Evolutionary conservation across 2,797 vertebrate species (phyloP), one percentile per base, ranked within the genome.

Genomic region (Amphiprion clarkii): DNA sequence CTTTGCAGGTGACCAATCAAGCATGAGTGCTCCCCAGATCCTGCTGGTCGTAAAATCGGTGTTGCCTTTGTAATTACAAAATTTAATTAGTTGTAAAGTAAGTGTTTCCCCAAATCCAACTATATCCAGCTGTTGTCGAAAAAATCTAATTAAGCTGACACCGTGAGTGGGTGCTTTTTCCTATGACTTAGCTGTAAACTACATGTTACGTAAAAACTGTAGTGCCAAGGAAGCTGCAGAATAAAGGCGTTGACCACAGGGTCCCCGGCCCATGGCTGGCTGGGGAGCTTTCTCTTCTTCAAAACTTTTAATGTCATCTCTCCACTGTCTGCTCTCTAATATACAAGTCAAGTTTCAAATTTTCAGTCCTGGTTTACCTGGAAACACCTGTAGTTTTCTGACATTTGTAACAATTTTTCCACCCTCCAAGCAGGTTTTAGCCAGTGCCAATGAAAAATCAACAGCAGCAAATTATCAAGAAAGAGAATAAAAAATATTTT

Each of bases 21-120:
- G 36, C 48, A 40, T 7, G 70, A 58, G 13, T 3, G 27, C 53
- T 74, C 17, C 29, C 48, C 51, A 57, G 59, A 81, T 49, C 13
- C 42, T 65, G 25, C 2, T 5, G 36, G 31, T 33, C 29, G 31
- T 61, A 54, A 54, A 39, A 16, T 25, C 6, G 33, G 39, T 27
- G 51, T 17, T 74, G 16, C 23, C 33, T 33, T 44, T 58, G 27
- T 62, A 48, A 66, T 73, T 25, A 64, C 21, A 27, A 13, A 56
- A 53, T 36, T 56, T 0, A 62, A 71, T 59, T 21, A 31, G 39
- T 31, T 51, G 21, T 70, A 7, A 56, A n/a, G 54, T 21, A 39
- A 53, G 49, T 14, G n/a, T 36, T 14, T 54, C 44, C 36, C 10
- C 0, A 56, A 33, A 39, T 55, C 46, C 13, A 16, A 2, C n/a